Percentiles rank a stretch among this genome's conserved stretches.
Evolutionary conservation across 2,888 invertebrate genomes (phyloP).

Genomic region (Drosophila picticornis): DNA sequence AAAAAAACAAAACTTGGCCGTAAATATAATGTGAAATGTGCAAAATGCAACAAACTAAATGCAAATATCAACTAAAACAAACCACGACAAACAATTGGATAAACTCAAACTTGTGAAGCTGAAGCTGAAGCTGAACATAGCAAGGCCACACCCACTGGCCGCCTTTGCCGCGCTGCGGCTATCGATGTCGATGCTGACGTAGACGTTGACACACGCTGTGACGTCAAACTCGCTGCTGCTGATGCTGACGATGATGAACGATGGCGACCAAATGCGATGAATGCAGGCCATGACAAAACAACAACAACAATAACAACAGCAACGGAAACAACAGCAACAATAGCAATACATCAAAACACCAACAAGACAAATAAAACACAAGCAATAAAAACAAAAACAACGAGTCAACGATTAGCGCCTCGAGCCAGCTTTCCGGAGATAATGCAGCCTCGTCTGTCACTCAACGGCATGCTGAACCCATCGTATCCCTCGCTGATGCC

Average conservation of each 20-base stretch:
- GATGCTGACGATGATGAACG: slow-evolving; percentile 55
- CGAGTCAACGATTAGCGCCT: slow-evolving; percentile 57
- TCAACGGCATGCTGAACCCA: slow-evolving; percentile 84
- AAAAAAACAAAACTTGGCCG: slow-evolving; percentile 15
- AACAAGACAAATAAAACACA: slow-evolving; percentile 35
- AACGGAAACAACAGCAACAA: slow-evolving; percentile 33
- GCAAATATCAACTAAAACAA: slow-evolving; percentile 9
- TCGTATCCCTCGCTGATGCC: slow-evolving; percentile 83
- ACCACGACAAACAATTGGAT: slow-evolving; percentile 24
- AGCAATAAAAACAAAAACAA: slow-evolving; percentile 37
- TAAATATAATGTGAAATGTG: slow-evolving; percentile 27
- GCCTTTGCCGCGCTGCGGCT: slow-evolving; percentile 59
- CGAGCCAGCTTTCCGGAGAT: slow-evolving; percentile 83
- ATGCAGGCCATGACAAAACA: slow-evolving; percentile 47
- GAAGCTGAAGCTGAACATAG: slow-evolving; percentile 38
- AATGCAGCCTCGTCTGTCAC: slow-evolving; percentile 84
- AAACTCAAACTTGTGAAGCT: slow-evolving; percentile 15
- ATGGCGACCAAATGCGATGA: slow-evolving; percentile 53
- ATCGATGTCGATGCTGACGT: slow-evolving; percentile 64
- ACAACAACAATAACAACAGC: slow-evolving; percentile 31
- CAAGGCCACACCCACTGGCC: slow-evolving; percentile 43
- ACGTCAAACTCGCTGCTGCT: slow-evolving; percentile 38
- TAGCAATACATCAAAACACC: slow-evolving; percentile 34
- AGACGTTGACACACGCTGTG: slow-evolving; percentile 40
- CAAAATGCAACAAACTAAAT: slow-evolving; percentile 11